phyloP scores from a whole-genome alignment of 1,140 invertebrate genomes.

The Ceratina australensis region DNA sequence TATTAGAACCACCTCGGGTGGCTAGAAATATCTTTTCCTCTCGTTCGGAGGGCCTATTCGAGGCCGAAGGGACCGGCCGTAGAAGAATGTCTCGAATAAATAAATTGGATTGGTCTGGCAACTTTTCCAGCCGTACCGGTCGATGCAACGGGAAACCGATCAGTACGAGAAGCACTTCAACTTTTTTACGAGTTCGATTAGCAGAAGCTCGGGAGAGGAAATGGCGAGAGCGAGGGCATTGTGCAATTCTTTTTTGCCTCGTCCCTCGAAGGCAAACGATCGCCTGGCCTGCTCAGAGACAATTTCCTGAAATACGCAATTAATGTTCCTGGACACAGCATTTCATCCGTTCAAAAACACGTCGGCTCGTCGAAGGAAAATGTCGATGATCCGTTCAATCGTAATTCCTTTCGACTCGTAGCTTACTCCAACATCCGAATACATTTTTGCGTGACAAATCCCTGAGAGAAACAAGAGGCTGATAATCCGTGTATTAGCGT shows the following conservation, averaged over 20 bases:
- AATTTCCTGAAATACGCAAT: conserved; percentile 39
- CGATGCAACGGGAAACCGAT: conserved; percentile 25
- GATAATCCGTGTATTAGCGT: neutral
- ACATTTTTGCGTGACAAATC: too few species aligned
- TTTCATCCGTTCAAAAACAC: too few species aligned
- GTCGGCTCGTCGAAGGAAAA: neutral
- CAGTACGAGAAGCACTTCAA: conserved; percentile 34
- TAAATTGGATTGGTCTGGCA: conserved; percentile 55
- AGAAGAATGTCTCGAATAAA: conserved; percentile 45
- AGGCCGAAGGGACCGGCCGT: neutral
- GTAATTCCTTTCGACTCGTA: neutral
- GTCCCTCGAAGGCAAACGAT: neutral
- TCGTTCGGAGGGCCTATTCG: too few species aligned
- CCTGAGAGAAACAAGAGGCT: neutral
- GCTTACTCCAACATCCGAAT: neutral
- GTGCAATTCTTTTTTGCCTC: conserved; percentile 9
- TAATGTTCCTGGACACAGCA: conserved; percentile 14
- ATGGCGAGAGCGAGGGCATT: conserved; percentile 1
- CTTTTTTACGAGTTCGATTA: conserved; percentile 55
- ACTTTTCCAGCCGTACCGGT: conserved; percentile 19
- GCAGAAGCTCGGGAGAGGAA: neutral
- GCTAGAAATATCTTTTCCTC: neutral
- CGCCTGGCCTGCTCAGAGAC: conserved; percentile 2
- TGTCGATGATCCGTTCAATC: conserved; percentile 15
- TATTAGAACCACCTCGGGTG: too few species aligned